phyloP scores from a whole-genome alignment of 2,888 invertebrate genomes.

The Plebejus argus region DNA sequence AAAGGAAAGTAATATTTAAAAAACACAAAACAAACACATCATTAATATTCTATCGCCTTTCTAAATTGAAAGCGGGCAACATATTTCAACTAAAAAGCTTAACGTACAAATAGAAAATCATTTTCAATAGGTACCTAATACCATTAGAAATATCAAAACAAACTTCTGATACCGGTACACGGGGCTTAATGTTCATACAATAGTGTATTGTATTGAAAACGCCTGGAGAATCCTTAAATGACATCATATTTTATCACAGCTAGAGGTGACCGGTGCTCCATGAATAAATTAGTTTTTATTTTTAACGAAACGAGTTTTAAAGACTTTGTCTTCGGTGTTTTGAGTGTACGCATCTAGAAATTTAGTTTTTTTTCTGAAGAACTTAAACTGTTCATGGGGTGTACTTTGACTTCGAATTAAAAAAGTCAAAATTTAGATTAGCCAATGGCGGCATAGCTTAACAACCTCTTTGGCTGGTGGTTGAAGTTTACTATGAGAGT shows the following conservation, averaged over 20 bases:
- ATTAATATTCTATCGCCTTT: background rate
- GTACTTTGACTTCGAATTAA: too few species aligned
- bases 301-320: constrained; percentile 1
- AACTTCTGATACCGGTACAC: background rate
- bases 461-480: too few species aligned
- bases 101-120: constrained; percentile 5
- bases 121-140: constrained; percentile 9
- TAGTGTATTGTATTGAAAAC: constrained; percentile 28
- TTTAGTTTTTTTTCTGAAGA: background rate
- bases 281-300: constrained; percentile 5
- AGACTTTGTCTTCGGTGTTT: background rate
- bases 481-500: too few species aligned
- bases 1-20: background rate
- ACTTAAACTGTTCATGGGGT: too few species aligned
- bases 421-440: too few species aligned
- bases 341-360: background rate
- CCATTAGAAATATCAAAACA: constrained; percentile 19
- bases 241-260: constrained; percentile 21
- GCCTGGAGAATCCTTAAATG: background rate
- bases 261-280: constrained; percentile 3
- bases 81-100: background rate
- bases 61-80: background rate
- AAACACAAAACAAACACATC: background rate
- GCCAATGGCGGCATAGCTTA: too few species aligned
- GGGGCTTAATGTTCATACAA: constrained; percentile 16